Evolutionary conservation across 2,113 vertebrate species (phyloP), one percentile per base, ranked within the genome.

Genomic region (Phrynosoma blainvillii): DNA sequence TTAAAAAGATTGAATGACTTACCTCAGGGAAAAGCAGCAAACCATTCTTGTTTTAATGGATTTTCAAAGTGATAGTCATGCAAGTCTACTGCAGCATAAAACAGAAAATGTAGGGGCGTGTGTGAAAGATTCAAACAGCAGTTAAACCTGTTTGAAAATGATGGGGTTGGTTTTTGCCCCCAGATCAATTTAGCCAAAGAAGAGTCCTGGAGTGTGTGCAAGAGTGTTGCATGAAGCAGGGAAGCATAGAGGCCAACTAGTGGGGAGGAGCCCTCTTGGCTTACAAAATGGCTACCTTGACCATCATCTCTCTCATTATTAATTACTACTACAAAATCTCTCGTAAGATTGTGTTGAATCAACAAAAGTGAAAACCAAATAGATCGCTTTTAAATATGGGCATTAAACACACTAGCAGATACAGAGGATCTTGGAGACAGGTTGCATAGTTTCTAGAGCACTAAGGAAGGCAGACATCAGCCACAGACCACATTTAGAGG

Each of bases 271-370:
- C 21, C 16, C 23, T 18, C 12, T 66, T 66, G 36, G 32, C 30
- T 10, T 81, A 13, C 59, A 18, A 56, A 81, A 81, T 66, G 81
- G 13, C 25, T 52, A 20, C 30, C 21, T 30, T 79, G 59, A 76
- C 30, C 5, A 20, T n/a, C 2, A 1, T 16, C 3, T 40, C 65
- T 65, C n/a, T 65, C 32, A 4, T 66, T 59, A 81, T 66, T 21
- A 20, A 21, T 85, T 76, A 59, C 13, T n/a, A 0, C 0, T 52
- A 70, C n/a, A 1, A 12, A 16, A 62, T 80, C 85, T 5, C 0
- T 12, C 5, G 1, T 0, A 47, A 40, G 42, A 56, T 3, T 40
- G 65, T 52, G 25, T 0, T 82, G 27, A 0, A 36, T 62, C 80
- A 12, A 8, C 23, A 32, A 32, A 47, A 2, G 11, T 14, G 3